Evolutionary conservation across 92 coral and sea anemone genomes (phyloP), one percentile per base, ranked within the genome.

Genomic region (Epizoanthus ramosus): DNA sequence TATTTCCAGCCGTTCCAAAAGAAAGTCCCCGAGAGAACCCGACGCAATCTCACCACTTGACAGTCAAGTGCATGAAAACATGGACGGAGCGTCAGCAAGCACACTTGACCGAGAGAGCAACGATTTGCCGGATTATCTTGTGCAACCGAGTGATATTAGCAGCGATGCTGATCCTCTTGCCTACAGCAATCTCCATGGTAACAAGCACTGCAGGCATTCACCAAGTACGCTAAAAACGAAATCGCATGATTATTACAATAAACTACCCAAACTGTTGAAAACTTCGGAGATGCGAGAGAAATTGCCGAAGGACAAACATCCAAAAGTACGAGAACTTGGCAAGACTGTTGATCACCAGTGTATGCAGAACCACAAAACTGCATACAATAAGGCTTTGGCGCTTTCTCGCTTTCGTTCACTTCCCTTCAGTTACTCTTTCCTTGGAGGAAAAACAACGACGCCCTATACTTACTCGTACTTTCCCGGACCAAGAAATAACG

Each of bases 341-440:
- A 85, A 81, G 1, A 74, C 67, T 23, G 88, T 74, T 17, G 79
- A 83, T 58, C 97, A 93, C 65, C 54, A 37, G 2, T 93, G 97
- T 69, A 93, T 93, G 97, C 79, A 33, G 52, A 80, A 63, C 1
- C 92, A 93, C 56, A 87, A 86, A 75, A 80, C 81, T 17, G 97
- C 97, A 10, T 93, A 93, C 74, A 92, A 91, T 50, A 86, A 94
- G 57, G 97, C 97, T 8, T 63, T 93, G 50, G 74, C 89, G 9
- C 63, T 93, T 16, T 92, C 93, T 18, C 91, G 97, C 22, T 92
- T 88, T 53, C 87, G 91, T 33, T 83, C 94, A 22, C 91, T 93
- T 7, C 94, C 97, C 0, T 68, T 33, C 56, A 87, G 84, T 68
- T 63, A 71, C 81, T 75, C 86, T 16, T 84, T 88, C 33, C 71